phyloP scores from a whole-genome alignment of 1,140 invertebrate species.

The Ceratoteleas bidentatus region DNA sequence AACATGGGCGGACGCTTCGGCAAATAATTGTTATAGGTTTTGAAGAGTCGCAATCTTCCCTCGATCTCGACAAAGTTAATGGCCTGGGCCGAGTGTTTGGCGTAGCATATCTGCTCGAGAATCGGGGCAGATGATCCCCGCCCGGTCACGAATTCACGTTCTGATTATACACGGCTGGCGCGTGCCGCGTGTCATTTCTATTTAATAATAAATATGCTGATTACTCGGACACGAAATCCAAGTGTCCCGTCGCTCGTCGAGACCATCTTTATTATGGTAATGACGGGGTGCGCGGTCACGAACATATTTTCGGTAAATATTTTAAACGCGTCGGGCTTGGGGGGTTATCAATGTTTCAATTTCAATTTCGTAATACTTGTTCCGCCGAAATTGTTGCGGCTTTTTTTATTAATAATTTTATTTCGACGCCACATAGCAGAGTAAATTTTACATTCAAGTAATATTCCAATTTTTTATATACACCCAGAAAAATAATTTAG shows the following conservation, averaged over 20 bases:
- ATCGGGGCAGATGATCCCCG: slow-evolving; percentile 67
- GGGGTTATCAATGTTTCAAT: too few species aligned
- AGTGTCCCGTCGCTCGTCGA: slow-evolving; percentile 30
- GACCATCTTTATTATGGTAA: slow-evolving; percentile 38
- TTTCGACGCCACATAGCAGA: too few species aligned
- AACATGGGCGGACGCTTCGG: neutral
- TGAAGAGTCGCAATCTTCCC: slow-evolving; percentile 54
- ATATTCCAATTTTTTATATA: too few species aligned
- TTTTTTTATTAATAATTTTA: too few species aligned
- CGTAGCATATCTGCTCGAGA: slow-evolving; percentile 57
- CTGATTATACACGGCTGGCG: slow-evolving; percentile 50
- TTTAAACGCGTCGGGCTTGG: neutral
- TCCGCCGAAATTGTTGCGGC: too few species aligned
- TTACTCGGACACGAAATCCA: slow-evolving; percentile 39
- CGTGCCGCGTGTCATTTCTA: slow-evolving; percentile 52
- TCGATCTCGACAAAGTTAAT: slow-evolving; percentile 52
- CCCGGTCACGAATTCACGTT: slow-evolving; percentile 60
- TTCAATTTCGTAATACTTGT: too few species aligned
- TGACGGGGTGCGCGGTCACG: slow-evolving; percentile 1
- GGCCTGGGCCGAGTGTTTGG: slow-evolving; percentile 25
- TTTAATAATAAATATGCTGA: slow-evolving; percentile 53
- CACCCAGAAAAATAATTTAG: too few species aligned
- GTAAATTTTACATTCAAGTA: too few species aligned
- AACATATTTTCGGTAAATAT: slow-evolving; percentile 6
- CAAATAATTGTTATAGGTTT: slow-evolving; percentile 41